Conservation (phyloP, 2,797 vertebrate genomes). For the Lepus townsendii region DNA sequence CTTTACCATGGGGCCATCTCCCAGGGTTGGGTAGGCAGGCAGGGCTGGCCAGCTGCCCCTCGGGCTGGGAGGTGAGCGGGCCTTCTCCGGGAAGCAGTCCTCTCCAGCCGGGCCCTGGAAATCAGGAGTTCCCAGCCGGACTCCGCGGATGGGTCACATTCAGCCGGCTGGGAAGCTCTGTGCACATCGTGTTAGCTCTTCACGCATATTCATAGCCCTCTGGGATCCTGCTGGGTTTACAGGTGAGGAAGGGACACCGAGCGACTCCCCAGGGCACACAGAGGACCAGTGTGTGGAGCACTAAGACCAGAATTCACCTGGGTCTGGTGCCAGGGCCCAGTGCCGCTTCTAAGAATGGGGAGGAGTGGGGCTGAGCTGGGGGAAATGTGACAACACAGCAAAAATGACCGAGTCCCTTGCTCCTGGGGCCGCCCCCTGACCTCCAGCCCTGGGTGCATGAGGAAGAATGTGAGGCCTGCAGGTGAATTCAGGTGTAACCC, state of each 20-base stretch:
- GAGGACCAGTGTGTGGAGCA: neutral
- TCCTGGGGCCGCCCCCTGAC: neutral
- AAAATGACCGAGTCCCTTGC: neutral
- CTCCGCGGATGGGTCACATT: neutral
- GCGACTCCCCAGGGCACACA: neutral
- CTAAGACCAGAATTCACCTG: neutral
- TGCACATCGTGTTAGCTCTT: neutral
- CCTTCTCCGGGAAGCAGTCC: neutral
- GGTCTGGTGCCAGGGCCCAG: neutral
- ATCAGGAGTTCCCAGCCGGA: neutral
- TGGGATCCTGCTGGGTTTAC: neutral
- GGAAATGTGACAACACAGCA: neutral
- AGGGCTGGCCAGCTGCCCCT: neutral
- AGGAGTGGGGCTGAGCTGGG: neutral
- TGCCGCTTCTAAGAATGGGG: neutral
- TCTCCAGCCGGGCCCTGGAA: neutral
- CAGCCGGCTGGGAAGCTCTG: neutral
- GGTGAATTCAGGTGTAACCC: neutral
- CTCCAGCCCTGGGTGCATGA: neutral
- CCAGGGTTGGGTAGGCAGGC: no score
- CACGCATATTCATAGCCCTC: neutral
- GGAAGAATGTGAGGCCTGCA: neutral
- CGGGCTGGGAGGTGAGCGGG: neutral
- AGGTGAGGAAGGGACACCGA: neutral
- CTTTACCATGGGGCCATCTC: neutral